phyloP scores from a whole-genome alignment of 2,888 invertebrate genomes.

The Plebejus melissa region DNA sequence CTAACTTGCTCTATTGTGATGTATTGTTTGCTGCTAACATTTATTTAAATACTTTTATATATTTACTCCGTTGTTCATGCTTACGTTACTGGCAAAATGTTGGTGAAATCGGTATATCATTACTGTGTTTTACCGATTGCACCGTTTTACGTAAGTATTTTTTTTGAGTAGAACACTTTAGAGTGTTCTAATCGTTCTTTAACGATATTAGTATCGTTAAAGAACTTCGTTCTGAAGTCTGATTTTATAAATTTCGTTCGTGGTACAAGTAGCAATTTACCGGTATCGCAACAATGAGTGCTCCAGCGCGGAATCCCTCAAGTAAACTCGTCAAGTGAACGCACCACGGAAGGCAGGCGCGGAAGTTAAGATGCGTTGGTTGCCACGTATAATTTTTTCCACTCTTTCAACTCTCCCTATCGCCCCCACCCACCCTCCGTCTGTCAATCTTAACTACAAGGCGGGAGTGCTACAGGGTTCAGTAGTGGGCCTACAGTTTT shows the following conservation, averaged over 20 bases:
- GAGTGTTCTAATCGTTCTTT: no score
- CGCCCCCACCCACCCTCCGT: constrained; percentile 65
- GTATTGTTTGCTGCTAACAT: constrained; percentile 6
- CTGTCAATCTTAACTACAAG: constrained; percentile 77
- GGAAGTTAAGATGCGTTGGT: constrained; percentile 77
- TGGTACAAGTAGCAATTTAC: background rate
- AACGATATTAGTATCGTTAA: no score
- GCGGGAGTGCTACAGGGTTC: constrained; percentile 63
- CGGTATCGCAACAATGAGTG: background rate
- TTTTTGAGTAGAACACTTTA: no score
- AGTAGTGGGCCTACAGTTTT: constrained; percentile 62
- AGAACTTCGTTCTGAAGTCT: no score
- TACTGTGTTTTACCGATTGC: background rate
- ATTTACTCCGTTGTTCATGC: background rate
- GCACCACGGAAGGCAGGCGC: constrained; percentile 57
- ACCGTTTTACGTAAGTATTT: no score
- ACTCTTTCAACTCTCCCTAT: constrained; percentile 69
- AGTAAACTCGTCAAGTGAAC: constrained; percentile 46
- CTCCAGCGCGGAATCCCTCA: constrained; percentile 30
- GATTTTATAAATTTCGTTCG: background rate
- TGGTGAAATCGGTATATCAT: background rate
- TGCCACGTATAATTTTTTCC: constrained; percentile 76
- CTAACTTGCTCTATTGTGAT: constrained; percentile 13
- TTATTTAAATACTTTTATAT: background rate
- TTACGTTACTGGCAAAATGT: background rate